These are phyloP conservation scores for Entomobrya proxima DNA, from an alignment of 2,888 invertebrate genomes.

Conservation along the genomic window DNA sequence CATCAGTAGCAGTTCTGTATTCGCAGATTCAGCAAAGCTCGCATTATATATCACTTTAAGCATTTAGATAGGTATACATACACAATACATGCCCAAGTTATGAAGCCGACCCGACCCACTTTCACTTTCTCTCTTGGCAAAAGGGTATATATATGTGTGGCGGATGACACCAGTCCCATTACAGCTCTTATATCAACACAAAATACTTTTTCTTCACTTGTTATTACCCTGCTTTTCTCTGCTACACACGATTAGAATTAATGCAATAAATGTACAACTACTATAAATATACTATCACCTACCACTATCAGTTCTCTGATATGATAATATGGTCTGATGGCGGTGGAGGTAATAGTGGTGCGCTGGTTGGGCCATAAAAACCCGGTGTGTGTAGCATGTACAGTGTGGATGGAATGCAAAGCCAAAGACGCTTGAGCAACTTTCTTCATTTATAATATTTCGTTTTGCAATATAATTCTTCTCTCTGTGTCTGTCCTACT, in stretches of 20 bases:
- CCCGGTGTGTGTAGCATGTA: not conserved
- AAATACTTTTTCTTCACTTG: not conserved
- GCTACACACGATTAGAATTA: constrained; percentile 11
- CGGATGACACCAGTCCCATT: constrained; percentile 34
- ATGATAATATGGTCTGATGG: no score
- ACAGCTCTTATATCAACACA: not conserved
- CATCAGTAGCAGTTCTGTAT: no score
- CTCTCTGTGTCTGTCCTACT: not conserved
- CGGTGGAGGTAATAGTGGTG: no score
- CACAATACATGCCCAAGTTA: not conserved
- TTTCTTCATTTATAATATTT: constrained; percentile 10
- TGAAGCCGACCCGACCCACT: constrained; percentile 6
- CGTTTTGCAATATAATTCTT: not conserved
- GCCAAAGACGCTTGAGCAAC: not conserved
- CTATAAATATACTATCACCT: no score
- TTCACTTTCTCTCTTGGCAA: constrained; percentile 10
- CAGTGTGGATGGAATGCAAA: no score
- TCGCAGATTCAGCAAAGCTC: not conserved
- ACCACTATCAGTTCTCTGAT: no score
- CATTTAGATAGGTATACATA: no score
- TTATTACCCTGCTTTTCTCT: not conserved
- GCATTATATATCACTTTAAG: not conserved
- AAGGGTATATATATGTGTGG: constrained; percentile 1
- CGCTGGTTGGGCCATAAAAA: no score
- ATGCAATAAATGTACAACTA: not conserved